A percentile compares a stretch with the other conserved stretches of the same genome.
Evolutionary conservation across 2,888 invertebrate genomes (phyloP).

Genomic region (Plagodis pulveraria): DNA sequence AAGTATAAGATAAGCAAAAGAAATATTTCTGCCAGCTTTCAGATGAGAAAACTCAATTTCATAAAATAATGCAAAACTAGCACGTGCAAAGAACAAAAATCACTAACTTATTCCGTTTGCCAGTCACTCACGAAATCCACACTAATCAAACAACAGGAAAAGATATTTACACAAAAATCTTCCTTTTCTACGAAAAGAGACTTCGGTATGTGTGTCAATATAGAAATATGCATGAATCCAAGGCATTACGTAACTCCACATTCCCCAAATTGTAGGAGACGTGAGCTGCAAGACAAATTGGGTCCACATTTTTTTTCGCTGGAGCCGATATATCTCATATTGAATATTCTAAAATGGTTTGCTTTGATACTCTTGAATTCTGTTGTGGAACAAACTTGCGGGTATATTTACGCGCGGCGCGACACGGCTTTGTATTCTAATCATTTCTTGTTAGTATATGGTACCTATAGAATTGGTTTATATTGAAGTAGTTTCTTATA

Average conservation of each 20-base stretch:
- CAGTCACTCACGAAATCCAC: constrained; percentile 27
- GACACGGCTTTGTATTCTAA: constrained; percentile 12
- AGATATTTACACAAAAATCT: constrained; percentile 33
- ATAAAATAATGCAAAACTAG: too few relatives aligned
- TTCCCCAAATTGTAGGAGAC: constrained; percentile 60
- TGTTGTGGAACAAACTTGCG: constrained; percentile 27
- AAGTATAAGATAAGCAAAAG: too few relatives aligned
- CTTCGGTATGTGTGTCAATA: constrained; percentile 49
- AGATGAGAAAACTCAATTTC: too few relatives aligned
- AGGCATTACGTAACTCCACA: constrained; percentile 63
- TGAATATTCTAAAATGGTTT: constrained; percentile 57
- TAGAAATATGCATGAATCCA: constrained; percentile 59
- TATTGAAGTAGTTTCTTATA: not conserved
- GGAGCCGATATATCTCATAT: constrained; percentile 51
- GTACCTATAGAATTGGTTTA: not conserved
- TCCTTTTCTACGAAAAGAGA: constrained; percentile 34
- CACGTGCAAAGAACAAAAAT: constrained; percentile 7
- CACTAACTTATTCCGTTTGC: constrained; percentile 13
- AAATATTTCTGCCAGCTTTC: too few relatives aligned
- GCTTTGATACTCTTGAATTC: constrained; percentile 42
- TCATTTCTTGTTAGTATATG: not conserved
- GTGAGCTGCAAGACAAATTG: constrained; percentile 66
- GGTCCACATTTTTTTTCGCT: constrained; percentile 55
- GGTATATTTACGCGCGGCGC: not conserved
- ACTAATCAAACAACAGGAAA: constrained; percentile 25